Evolutionary conservation across 2,113 vertebrate species (phyloP), one percentile per base, ranked within the genome.

Genomic region (Anthoscopus minutus): DNA sequence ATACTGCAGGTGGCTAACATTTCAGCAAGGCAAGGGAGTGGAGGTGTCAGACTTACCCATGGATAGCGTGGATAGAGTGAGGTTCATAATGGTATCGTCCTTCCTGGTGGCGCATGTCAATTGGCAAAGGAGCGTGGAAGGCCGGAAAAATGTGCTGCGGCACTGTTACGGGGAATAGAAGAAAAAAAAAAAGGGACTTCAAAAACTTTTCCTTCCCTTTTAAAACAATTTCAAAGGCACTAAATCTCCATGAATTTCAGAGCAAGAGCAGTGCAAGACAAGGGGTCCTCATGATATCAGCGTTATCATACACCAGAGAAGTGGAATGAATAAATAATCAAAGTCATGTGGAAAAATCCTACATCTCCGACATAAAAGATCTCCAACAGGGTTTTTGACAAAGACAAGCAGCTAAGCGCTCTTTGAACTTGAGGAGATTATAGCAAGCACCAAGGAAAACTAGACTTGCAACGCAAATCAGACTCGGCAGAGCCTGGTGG

Each of bases 91-190:
- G 99, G 98, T 99, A 99, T 89, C 99, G 97, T 92, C 99, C 99
- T 96, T 99, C 99, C 42, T 99, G 99, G 97, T 99, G 99, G 88
- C 99, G 98, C 98, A 99, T 98, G 98, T 99, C 99, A 95, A 99
- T 98, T 5, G 99, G 99, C 71, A 99, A 98, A 61, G 99, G 99
- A 15, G 98, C 98, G 87, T 99, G 99, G 96, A 99, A 99, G 13
- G 99, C 98, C 2, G 99, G 99, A 97, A 99, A 98, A 96, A 99
- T 97, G 89, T 98, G 99, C 88, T 99, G 99, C 27, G 98, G 97
- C 96, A 98, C 99, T 99, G 98, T 15, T 65, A 95, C 94, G 87
- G 61, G 92, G 61, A 93, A 93, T 84, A 96, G 81, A 97, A 96
- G 92, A 96, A 96, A 94, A 94, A 42, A n/a, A 92, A 97, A 96